A percentile compares a stretch with the other conserved stretches of the same genome.
These are phyloP conservation scores for Drosophila bocqueti DNA, from an alignment of 1,140 invertebrate genomes.

Conservation along the genomic window DNA sequence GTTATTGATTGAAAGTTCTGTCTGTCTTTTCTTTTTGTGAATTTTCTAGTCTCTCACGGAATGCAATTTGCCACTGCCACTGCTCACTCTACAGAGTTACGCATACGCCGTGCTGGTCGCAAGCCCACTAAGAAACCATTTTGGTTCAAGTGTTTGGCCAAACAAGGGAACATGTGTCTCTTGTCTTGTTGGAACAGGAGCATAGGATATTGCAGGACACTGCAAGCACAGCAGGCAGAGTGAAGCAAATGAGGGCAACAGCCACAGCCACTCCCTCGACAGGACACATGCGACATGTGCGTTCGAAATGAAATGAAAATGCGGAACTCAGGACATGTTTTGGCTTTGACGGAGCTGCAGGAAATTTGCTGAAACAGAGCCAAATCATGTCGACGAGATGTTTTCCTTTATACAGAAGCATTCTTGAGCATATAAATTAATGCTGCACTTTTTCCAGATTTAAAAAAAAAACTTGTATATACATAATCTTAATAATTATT, in stretches of 20 bases:
- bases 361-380: constrained; percentile 25
- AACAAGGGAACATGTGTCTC: constrained; percentile 41
- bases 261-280: not conserved
- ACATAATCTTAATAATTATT: not conserved
- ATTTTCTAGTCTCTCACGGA: constrained; percentile 9
- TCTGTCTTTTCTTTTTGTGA: constrained; percentile 5
- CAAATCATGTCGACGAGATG: constrained; percentile 7
- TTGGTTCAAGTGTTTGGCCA: constrained; percentile 39
- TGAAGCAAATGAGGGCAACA: not conserved
- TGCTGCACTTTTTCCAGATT: not conserved
- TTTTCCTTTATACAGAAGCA: not conserved
- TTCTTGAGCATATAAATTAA: not conserved
- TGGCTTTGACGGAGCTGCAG: constrained; percentile 13
- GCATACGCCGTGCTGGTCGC: constrained; percentile 40
- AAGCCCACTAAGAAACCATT: constrained; percentile 25
- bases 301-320: constrained; percentile 20
- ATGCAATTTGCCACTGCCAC: constrained; percentile 32
- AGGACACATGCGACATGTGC: constrained; percentile 5
- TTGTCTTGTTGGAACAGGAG: constrained; percentile 23
- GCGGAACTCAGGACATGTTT: constrained; percentile 28
- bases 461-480: not conserved
- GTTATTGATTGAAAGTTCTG: constrained; percentile 46
- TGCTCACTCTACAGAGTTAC: constrained; percentile 22
- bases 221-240: not conserved
- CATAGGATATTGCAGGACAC: constrained; percentile 31